Evolutionary conservation across 1,140 invertebrate genomes (phyloP).

Genomic region (Drosophila bocki): DNA sequence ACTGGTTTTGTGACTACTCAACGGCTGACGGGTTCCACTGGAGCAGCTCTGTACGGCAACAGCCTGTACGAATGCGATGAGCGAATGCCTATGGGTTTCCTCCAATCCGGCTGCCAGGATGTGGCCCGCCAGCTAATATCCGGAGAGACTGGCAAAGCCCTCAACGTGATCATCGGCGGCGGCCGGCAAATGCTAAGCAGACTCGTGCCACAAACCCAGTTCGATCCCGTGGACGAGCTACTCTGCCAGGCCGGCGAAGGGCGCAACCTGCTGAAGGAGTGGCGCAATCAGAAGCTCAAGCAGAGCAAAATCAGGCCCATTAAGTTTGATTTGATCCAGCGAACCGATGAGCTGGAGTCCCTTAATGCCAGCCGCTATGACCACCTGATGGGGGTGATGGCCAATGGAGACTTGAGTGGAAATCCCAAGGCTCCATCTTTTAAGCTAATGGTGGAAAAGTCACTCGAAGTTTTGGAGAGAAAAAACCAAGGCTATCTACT

Average conservation of each 20-base stretch:
- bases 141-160: slow-evolving; percentile 23
- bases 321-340: slow-evolving; percentile 59
- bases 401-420: slow-evolving; percentile 56
- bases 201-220: slow-evolving; percentile 25
- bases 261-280: slow-evolving; percentile 69
- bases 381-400: slow-evolving; percentile 65
- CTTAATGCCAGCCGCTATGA: slow-evolving; percentile 62
- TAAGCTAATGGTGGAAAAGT: slow-evolving; percentile 44
- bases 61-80: slow-evolving; percentile 65
- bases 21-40: slow-evolving; percentile 54
- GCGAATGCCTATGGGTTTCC: slow-evolving; percentile 30
- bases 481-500: slow-evolving; percentile 50
- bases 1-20: slow-evolving; percentile 73
- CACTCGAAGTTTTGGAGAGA: slow-evolving; percentile 48
- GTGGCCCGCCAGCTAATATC: slow-evolving; percentile 62
- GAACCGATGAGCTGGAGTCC: slow-evolving; percentile 38
- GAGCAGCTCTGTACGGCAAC: slow-evolving; percentile 47
- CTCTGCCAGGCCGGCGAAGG: slow-evolving; percentile 58
- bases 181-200: slow-evolving; percentile 65
- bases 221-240: slow-evolving; percentile 50
- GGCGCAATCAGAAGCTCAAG: slow-evolving; percentile 44
- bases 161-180: slow-evolving; percentile 72
- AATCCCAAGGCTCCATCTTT: slow-evolving; percentile 33
- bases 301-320: slow-evolving; percentile 13
- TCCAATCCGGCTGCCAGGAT: slow-evolving; percentile 51